Percentiles rank a stretch among this genome's conserved stretches.
Conservation (phyloP, 2,888 invertebrate species). For the Andrena dorsata region DNA sequence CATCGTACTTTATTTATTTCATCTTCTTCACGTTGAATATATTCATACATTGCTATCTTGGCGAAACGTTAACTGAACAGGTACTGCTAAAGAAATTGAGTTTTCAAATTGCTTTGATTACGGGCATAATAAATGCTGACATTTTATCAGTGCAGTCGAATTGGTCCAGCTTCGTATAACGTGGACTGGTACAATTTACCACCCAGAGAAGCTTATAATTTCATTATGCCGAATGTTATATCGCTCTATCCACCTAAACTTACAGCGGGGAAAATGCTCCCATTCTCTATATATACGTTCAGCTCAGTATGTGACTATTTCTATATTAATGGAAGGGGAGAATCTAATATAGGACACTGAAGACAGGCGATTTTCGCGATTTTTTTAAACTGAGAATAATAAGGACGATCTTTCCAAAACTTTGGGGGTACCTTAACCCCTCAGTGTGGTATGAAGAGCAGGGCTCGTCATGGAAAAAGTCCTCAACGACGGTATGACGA, state of each 20-base stretch:
- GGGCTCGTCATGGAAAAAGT: too few relatives aligned
- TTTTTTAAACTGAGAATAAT: too few relatives aligned
- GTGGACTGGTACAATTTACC: slow-evolving; percentile 68
- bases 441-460: too few relatives aligned
- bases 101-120: neutral
- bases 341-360: neutral
- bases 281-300: slow-evolving; percentile 72
- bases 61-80: slow-evolving; percentile 76
- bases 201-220: slow-evolving; percentile 30
- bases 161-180: slow-evolving; percentile 60
- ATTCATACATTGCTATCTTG: slow-evolving; percentile 79
- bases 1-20: slow-evolving; percentile 73
- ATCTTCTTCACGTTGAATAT: slow-evolving; percentile 78
- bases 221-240: slow-evolving; percentile 70
- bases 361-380: too few relatives aligned
- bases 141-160: slow-evolving; percentile 48
- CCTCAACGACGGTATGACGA: too few relatives aligned
- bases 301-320: slow-evolving; percentile 38
- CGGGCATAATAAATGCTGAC: neutral
- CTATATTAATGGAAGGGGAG: neutral
- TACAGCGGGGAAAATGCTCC: slow-evolving; percentile 75
- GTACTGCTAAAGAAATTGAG: slow-evolving; percentile 44
- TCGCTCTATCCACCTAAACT: slow-evolving; percentile 71
- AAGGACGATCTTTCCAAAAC: too few relatives aligned
- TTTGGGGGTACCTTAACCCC: too few relatives aligned